phyloP scores from a whole-genome alignment of 2,113 vertebrate genomes.

The Colistium nudipinnis region DNA sequence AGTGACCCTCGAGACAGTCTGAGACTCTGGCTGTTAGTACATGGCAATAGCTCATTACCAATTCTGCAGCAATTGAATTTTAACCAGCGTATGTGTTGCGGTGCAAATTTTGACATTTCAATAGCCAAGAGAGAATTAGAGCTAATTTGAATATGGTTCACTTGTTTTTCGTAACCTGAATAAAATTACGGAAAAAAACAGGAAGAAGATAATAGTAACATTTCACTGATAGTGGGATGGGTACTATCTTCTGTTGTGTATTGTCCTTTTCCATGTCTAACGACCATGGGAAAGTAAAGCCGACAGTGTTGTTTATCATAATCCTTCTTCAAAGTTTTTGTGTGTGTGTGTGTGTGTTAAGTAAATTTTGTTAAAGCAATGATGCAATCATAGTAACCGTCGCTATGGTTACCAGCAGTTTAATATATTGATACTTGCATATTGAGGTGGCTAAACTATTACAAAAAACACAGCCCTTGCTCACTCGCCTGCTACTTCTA shows the following conservation, averaged over 20 bases:
- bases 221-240: slow-evolving; percentile 29
- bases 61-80: slow-evolving; percentile 71
- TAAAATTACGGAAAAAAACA: background rate
- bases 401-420: background rate
- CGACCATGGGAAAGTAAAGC: no score
- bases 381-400: no score
- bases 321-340: background rate
- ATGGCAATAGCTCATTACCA: slow-evolving; percentile 71
- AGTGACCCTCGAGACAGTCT: slow-evolving; percentile 57
- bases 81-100: slow-evolving; percentile 76
- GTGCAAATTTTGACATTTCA: slow-evolving; percentile 86
- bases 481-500: background rate
- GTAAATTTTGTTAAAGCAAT: no score
- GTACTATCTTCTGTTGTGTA: background rate
- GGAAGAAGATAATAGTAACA: slow-evolving; percentile 21
- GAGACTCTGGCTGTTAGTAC: slow-evolving; percentile 52
- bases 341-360: no score
- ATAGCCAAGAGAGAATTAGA: slow-evolving; percentile 74
- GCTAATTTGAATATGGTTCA: slow-evolving; percentile 67
- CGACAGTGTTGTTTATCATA: background rate
- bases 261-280: no score
- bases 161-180: slow-evolving; percentile 49
- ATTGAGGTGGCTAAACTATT: background rate
- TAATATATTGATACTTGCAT: background rate
- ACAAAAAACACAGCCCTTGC: no score